Percentiles rank a stretch among this genome's conserved stretches.
These are phyloP conservation scores for Cydia strobilella DNA, from an alignment of 1,140 invertebrate genomes.

Conservation along the genomic window DNA sequence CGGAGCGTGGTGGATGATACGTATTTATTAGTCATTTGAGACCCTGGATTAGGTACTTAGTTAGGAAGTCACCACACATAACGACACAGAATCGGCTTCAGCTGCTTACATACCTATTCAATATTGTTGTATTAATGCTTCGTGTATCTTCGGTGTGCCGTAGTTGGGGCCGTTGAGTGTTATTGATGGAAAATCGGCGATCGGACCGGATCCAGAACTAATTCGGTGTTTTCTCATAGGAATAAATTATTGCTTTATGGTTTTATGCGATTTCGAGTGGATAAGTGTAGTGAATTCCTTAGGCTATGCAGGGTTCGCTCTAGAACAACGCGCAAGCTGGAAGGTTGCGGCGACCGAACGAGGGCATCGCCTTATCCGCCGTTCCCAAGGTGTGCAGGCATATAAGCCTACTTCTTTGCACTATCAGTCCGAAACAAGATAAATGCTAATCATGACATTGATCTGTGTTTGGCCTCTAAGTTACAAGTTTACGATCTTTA, in stretches of 20 bases:
- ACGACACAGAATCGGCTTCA: background rate
- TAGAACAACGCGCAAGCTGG: background rate
- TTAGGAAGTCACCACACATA: too few species aligned
- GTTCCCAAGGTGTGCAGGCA: slow-evolving; percentile 17
- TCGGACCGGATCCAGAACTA: background rate
- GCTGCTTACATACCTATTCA: too few species aligned
- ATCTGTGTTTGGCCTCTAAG: background rate
- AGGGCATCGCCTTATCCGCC: slow-evolving; percentile 27
- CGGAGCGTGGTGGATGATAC: slow-evolving; percentile 10
- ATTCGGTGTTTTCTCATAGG: background rate
- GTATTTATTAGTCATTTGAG: background rate
- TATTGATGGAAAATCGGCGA: background rate
- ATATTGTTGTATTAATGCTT: too few species aligned
- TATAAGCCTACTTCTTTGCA: slow-evolving; percentile 20
- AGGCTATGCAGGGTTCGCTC: slow-evolving; percentile 5
- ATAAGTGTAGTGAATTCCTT: slow-evolving; percentile 3
- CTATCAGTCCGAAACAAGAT: slow-evolving; percentile 15
- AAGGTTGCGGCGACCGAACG: slow-evolving; percentile 11
- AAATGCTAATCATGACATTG: slow-evolving; percentile 25
- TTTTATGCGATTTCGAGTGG: background rate
- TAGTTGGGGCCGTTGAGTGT: too few species aligned
- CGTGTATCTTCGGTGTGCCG: too few species aligned
- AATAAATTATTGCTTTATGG: background rate
- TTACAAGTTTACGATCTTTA: slow-evolving; percentile 7
- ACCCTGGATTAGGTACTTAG: background rate